Evolutionary conservation across 1,140 invertebrate species (phyloP).

Genomic region (Drosophila malerkotliana): DNA sequence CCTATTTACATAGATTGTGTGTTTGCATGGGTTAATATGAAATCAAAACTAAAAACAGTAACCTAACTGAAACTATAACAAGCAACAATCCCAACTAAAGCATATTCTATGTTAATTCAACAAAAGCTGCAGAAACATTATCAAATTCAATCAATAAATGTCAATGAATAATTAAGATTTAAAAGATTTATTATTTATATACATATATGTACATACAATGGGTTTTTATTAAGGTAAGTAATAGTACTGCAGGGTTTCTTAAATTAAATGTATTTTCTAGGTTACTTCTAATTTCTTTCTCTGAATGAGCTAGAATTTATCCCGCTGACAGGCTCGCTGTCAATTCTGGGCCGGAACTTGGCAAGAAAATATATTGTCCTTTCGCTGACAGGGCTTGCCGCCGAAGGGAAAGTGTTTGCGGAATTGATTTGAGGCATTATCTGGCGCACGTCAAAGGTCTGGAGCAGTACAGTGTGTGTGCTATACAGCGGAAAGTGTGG

Average conservation of each 20-base stretch:
- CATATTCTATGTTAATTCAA: conserved; percentile 68
- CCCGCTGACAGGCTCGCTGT: conserved; percentile 19
- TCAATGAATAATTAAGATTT: conserved; percentile 74
- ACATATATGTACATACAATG: neutral
- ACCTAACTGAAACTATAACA: conserved; percentile 35
- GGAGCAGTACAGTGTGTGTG: conserved; percentile 1
- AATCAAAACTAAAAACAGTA: conserved; percentile 26
- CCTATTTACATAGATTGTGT: conserved; percentile 48
- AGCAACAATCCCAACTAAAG: conserved; percentile 17
- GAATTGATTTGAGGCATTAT: conserved; percentile 77
- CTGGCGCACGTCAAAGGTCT: conserved; percentile 43
- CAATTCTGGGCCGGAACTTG: conserved; percentile 16
- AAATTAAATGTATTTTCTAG: neutral
- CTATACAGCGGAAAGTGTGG: conserved; percentile 15
- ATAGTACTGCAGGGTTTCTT: neutral
- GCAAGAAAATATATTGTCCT: conserved; percentile 77
- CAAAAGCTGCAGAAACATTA: conserved; percentile 67
- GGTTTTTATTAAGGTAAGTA: neutral
- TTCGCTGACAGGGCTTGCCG: conserved; percentile 45
- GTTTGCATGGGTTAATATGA: conserved; percentile 21
- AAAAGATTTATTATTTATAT: neutral
- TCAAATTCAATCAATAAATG: conserved; percentile 83
- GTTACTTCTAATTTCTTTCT: conserved; percentile 10
- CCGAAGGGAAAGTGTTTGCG: conserved; percentile 59
- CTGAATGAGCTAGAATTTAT: conserved; percentile 26